These are phyloP conservation scores for Propsilocerus akamusi DNA, from an alignment of 1,140 invertebrate species.

Conservation along the genomic window DNA sequence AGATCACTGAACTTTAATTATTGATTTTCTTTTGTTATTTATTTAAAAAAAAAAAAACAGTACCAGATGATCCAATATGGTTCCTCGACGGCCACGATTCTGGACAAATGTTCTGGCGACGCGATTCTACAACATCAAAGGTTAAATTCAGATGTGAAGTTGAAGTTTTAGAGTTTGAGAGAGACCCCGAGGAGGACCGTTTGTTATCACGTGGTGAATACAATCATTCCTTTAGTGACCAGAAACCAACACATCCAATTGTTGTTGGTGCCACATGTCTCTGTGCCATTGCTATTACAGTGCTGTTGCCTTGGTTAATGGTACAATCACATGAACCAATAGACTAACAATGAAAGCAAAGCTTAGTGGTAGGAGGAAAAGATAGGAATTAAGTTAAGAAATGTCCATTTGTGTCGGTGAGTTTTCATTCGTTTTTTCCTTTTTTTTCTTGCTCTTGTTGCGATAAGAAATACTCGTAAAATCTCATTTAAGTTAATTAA, in stretches of 20 bases:
- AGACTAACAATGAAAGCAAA: too few relatives aligned
- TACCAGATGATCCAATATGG: constrained; percentile 28
- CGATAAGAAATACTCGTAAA: too few relatives aligned
- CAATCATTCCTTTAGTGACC: constrained; percentile 10
- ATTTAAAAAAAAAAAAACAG: too few relatives aligned
- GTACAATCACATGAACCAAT: neutral
- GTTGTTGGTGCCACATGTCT: constrained; percentile 23
- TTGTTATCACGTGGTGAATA: constrained; percentile 12
- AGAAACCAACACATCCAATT: constrained; percentile 15
- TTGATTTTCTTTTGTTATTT: too few relatives aligned
- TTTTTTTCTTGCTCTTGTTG: too few relatives aligned
- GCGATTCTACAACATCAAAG: constrained; percentile 21
- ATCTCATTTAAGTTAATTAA: too few relatives aligned
- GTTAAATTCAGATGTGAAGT: constrained; percentile 30
- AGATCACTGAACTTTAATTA: too few relatives aligned
- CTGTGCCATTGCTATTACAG: constrained; percentile 25
- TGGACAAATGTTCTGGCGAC: constrained; percentile 26
- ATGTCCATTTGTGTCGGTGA: too few relatives aligned
- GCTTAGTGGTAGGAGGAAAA: too few relatives aligned
- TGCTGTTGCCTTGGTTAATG: constrained; percentile 27
- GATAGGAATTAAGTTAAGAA: too few relatives aligned
- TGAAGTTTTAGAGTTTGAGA: constrained; percentile 28
- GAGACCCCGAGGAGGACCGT: constrained; percentile 17
- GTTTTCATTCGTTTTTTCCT: too few relatives aligned
- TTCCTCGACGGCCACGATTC: constrained; percentile 26